Evolutionary conservation across 1,140 invertebrate genomes (phyloP), one percentile per base, ranked within the genome.

Genomic region (Pentalonia nigronervosa): DNA sequence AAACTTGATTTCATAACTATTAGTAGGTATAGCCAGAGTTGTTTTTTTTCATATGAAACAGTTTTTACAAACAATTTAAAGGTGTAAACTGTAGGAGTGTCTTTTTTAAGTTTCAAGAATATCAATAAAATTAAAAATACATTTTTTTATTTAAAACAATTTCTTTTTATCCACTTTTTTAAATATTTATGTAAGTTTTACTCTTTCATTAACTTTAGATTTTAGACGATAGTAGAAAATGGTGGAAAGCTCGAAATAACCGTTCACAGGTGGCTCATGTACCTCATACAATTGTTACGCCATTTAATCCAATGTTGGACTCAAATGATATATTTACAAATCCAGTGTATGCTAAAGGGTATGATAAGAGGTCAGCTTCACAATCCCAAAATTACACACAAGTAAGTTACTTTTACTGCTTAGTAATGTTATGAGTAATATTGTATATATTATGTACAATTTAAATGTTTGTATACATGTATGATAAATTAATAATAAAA

Each of bases 201-300:
- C 4, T 3, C 0, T 76, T n/a, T 76, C n/a, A 67, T 67, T 67
- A 6, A 67, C 14, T 90, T 67, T 67, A 98, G 98, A 97, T 99
- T 81, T 95, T 99, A 89, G 99, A 99, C 95, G 98, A 99, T 95
- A 97, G 97, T 76, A 96, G 99, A 94, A 99, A 99, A 95, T 99
- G 99, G 99, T 99, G 99, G 99, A 99, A 99, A 95, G 98, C 99
- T 94, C 96, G 98, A 93, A 99, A 99, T 95, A 96, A 97, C 50
- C 96, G 97, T 94, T 98, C 98, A 9, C 97, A 98, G 95, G 96
- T 98, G 20, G 99, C 98, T 60, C 99, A 99, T 95, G 99, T 99
- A 87, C 99, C 99, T 1, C 98, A 99, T 95, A 99, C 99, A 41
- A 99, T 99, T 95, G 98, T 99, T 60, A 97, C 98, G 30, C 96